Base-by-base conservation (phyloP, 1,140 invertebrate species). In the Trichonephila inaurata region DNA sequence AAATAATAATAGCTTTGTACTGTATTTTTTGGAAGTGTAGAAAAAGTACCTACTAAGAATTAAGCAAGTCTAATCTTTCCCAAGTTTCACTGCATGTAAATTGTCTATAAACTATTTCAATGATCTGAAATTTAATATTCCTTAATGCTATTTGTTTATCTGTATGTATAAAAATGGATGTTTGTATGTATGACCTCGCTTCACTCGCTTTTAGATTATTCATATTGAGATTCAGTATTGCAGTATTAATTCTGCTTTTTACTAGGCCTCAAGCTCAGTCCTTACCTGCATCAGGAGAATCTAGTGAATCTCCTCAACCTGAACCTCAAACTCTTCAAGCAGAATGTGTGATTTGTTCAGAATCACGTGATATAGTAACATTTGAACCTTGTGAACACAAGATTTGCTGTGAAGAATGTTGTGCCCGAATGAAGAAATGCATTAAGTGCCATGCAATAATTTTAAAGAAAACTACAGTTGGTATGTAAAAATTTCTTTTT, bases 401-500 rank as follows among this genome's bases (percentile, higher is more conserved):
- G 95, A 97, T 98, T 24, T 97, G 97, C 2, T 98, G 98, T 95
- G 96, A 97, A 94, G 97, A 98, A 91, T 98, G 98, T 95, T 97
- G 97, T 86, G 95, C 97, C 21, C 96, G 97, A 61, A 98, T 98
- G 97, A 98, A 98, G 95, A 98, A 98, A 95, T 98, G 98, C 95
- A 95, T 98, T 33, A 96, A 96, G 61, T 98, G 98, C 95, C 97
- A 97, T 61, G 95, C 96, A 51, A 94, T 96, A 8, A 97, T 95
- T 66, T 64, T 89, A 19, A 94, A 94, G 89, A 94, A 94, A 86
- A 94, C 87, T 14, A 44, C 92, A 28, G 18, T 69, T 21, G 89
- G 94, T 94, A 6, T 77, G 94, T 51, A 16, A 28, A 4, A n/a
- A 19, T 51, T 72, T 6, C 12, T 72, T 6, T 5, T 66, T 21